phyloP scores from a whole-genome alignment of 2,113 vertebrate genomes.

The Fulmarus glacialis region DNA sequence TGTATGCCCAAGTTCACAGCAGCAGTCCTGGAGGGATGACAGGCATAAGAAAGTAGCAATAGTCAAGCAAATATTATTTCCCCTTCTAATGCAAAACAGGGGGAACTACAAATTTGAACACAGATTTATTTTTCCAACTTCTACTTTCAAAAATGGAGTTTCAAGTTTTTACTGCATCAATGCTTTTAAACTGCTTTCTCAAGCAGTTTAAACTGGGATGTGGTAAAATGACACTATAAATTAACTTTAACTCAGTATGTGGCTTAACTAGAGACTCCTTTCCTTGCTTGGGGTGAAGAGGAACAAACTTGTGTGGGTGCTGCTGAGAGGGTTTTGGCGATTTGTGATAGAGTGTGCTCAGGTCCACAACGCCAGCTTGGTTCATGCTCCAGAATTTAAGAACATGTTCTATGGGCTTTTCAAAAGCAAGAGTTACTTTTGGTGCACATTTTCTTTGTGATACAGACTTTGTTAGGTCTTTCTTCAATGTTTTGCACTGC shows the following conservation, averaged over 20 bases:
- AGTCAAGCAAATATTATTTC: not conserved
- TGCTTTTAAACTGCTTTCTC: not conserved
- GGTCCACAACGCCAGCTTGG: not conserved
- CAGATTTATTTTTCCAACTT: not conserved
- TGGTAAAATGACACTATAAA: not conserved
- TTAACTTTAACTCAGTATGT: not conserved
- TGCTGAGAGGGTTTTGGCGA: not conserved
- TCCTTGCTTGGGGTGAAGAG: not conserved
- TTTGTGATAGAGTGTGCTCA: not conserved
- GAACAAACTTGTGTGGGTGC: not conserved
- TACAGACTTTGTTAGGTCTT: constrained; percentile 17
- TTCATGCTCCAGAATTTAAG: not conserved
- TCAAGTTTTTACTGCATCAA: not conserved
- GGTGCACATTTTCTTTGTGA: not conserved
- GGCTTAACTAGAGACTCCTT: not conserved
- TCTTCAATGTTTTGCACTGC: constrained; percentile 61
- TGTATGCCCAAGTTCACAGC: not conserved
- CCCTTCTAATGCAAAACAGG: not conserved
- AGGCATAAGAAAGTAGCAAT: not conserved
- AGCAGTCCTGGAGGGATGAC: not conserved
- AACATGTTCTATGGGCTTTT: not conserved
- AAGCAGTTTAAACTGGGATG: not conserved
- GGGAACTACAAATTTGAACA: not conserved
- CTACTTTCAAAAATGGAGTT: not conserved
- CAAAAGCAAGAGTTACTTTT: not conserved